phyloP scores from a whole-genome alignment of 2,797 vertebrate genomes.

The Mustela erminea region DNA sequence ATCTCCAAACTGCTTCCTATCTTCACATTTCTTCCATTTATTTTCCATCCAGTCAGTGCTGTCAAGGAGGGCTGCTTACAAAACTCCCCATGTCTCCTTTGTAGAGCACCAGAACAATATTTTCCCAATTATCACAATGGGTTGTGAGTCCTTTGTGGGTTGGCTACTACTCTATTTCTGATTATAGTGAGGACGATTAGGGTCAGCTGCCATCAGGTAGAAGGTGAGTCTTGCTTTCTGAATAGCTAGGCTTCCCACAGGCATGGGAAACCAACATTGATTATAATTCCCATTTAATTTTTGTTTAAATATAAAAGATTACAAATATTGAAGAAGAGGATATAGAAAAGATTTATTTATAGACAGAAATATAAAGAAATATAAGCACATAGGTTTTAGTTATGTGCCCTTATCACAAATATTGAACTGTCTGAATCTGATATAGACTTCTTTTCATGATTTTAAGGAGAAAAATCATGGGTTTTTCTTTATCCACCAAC shows the following conservation, averaged over 20 bases:
- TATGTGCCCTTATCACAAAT: neutral
- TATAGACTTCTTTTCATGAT: neutral
- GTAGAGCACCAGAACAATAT: neutral
- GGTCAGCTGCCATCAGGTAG: neutral
- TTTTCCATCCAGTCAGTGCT: neutral
- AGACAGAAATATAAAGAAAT: neutral
- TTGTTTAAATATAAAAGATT: neutral
- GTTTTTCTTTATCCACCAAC: neutral
- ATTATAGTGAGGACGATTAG: neutral
- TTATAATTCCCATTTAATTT: neutral
- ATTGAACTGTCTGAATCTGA: neutral
- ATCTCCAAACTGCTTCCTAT: constrained; percentile 11
- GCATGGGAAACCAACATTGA: neutral
- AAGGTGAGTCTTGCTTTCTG: neutral
- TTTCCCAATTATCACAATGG: neutral
- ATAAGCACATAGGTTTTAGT: neutral
- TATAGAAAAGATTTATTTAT: neutral
- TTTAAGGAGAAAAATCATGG: constrained; percentile 1
- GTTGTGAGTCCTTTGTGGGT: neutral
- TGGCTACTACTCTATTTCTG: neutral
- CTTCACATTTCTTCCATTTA: neutral
- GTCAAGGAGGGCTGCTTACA: neutral
- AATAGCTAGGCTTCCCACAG: neutral
- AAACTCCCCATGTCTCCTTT: neutral
- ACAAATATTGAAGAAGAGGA: neutral